These are phyloP conservation scores for Vulpes lagopus DNA, from an alignment of 2,113 vertebrate species.

Conservation along the genomic window DNA sequence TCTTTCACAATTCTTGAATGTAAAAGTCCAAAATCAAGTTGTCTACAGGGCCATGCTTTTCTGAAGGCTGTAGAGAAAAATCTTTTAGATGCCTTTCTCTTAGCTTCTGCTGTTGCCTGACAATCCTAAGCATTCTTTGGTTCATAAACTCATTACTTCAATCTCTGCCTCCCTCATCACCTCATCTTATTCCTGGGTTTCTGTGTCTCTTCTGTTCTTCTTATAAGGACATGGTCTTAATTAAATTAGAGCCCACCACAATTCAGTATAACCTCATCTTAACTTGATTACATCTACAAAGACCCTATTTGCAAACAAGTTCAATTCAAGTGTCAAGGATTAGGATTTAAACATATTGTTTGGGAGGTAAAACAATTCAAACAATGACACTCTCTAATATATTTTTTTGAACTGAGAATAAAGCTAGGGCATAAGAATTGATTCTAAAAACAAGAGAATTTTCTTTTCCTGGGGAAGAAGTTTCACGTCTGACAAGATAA, in stretches of 20 bases:
- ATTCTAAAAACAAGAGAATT: background rate
- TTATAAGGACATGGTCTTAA: background rate
- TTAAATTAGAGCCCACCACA: background rate
- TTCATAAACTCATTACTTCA: background rate
- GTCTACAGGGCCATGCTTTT: background rate
- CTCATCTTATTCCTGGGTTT: background rate
- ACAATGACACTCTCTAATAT: background rate
- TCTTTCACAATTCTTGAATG: background rate
- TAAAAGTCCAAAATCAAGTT: background rate
- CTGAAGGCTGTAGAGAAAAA: background rate
- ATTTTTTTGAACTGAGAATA: background rate
- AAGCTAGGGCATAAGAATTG: background rate
- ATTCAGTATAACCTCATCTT: background rate
- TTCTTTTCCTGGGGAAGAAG: background rate
- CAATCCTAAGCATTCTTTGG: background rate
- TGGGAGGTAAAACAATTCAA: background rate
- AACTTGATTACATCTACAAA: background rate
- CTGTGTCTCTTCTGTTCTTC: background rate
- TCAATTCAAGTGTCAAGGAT: background rate
- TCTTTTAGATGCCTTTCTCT: background rate
- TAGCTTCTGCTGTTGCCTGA: background rate
- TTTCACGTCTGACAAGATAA: background rate
- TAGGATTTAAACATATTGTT: conserved; percentile 20
- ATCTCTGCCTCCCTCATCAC: background rate
- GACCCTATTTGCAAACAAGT: background rate